Conservation (phyloP, 35 echinoderm and acorn worm genomes). For the Lytechinus variegatus region DNA sequence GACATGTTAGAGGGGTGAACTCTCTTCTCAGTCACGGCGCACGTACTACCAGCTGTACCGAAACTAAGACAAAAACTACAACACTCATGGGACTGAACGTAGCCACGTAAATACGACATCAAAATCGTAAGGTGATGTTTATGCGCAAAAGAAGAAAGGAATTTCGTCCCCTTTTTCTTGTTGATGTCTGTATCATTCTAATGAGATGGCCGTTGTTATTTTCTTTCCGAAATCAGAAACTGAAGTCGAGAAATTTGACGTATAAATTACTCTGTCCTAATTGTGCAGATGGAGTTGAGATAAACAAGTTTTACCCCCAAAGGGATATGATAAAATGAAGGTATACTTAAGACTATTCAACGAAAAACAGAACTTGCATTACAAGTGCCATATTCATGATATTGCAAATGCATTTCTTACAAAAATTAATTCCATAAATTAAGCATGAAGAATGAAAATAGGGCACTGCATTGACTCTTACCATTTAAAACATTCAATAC, state of each 20-base stretch:
- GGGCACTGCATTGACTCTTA: no score
- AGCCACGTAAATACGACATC: constrained; percentile 32
- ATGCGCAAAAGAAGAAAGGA: constrained; percentile 10
- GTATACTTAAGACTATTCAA: not conserved
- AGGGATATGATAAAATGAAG: not conserved
- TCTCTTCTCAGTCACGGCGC: not conserved
- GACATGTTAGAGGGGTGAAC: not conserved
- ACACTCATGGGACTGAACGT: constrained; percentile 6
- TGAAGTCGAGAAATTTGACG: not conserved
- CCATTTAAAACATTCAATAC: no score
- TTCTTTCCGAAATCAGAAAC: not conserved
- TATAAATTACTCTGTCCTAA: constrained; percentile 18
- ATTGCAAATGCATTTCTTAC: not conserved
- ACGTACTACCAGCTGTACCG: not conserved
- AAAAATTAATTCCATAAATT: not conserved
- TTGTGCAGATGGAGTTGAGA: constrained; percentile 6
- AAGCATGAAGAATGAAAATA: no score
- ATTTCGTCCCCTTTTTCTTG: not conserved
- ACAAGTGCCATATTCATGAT: not conserved
- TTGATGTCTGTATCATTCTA: not conserved
- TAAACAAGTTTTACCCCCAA: constrained; percentile 31
- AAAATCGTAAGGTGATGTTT: constrained; percentile 17
- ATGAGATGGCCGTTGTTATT: not conserved
- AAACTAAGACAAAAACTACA: constrained; percentile 32
- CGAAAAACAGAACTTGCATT: not conserved